Percentiles rank a stretch among this genome's conserved stretches.
Evolutionary conservation across 2,888 invertebrate genomes (phyloP).

Genomic region (Gryllus longicercus): DNA sequence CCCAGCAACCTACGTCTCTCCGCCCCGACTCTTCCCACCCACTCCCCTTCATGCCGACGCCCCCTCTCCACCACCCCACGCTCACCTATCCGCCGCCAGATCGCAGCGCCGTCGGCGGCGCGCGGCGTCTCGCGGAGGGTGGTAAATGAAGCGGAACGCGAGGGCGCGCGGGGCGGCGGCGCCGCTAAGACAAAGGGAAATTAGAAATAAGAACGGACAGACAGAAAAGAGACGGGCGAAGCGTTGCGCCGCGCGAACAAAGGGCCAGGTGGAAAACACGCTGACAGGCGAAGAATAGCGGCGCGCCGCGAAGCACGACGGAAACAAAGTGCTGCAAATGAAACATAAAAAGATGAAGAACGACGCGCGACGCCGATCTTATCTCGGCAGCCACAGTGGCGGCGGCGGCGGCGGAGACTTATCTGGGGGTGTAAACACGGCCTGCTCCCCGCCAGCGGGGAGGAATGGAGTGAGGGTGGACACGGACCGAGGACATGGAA

Average conservation of each 20-base stretch:
- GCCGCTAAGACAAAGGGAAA: slow-evolving; percentile 17
- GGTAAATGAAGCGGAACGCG: not conserved
- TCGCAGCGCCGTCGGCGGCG: not conserved
- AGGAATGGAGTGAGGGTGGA: not conserved
- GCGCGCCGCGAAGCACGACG: not conserved
- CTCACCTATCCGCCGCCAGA: not conserved
- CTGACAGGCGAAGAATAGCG: slow-evolving; percentile 8
- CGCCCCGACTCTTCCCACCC: no score
- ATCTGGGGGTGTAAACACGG: not conserved
- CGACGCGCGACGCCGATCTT: not conserved
- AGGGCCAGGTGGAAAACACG: slow-evolving; percentile 17
- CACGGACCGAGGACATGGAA: not conserved
- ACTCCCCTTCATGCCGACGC: no score
- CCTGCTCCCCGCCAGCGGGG: not conserved
- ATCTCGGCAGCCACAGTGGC: not conserved
- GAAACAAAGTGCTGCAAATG: slow-evolving; percentile 10
- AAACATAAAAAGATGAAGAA: slow-evolving; percentile 17
- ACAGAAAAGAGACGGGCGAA: not conserved
- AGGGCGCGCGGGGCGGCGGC: not conserved
- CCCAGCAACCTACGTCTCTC: no score
- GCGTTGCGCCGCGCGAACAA: not conserved
- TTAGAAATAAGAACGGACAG: not conserved
- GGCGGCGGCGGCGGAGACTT: not conserved
- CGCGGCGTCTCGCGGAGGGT: not conserved
- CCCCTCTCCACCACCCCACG: not conserved